A percentile compares a stretch with the other conserved stretches of the same genome.
Evolutionary conservation across 2,888 invertebrate species (phyloP).

Genomic region (Drosophila neotestacea): DNA sequence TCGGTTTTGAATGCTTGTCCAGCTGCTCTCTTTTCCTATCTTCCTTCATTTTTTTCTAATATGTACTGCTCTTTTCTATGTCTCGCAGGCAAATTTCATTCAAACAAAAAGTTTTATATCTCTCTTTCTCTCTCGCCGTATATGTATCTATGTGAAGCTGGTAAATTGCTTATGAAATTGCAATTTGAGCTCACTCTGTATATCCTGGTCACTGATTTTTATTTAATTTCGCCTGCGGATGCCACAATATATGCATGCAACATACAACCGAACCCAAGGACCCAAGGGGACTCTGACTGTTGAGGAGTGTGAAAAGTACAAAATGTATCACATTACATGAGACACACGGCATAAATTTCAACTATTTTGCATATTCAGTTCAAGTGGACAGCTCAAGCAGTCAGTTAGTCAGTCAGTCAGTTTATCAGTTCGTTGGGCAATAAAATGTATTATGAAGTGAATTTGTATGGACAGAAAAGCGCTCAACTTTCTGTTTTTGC

Average conservation of each 20-base stretch:
- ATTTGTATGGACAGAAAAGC: constrained; percentile 43
- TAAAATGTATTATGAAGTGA: constrained; percentile 64
- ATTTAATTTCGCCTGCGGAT: constrained; percentile 73
- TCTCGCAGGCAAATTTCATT: constrained; percentile 62
- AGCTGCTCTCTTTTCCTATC: constrained; percentile 45
- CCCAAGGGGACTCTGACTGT: background rate
- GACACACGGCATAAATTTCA: constrained; percentile 67
- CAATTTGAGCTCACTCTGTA: constrained; percentile 74
- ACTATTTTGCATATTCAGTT: constrained; percentile 69
- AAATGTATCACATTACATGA: constrained; percentile 74
- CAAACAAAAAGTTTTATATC: constrained; percentile 62
- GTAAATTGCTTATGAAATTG: constrained; percentile 84
- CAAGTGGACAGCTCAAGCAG: constrained; percentile 42
- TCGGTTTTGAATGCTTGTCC: constrained; percentile 45
- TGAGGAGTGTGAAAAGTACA: constrained; percentile 29
- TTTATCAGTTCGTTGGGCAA: constrained; percentile 54
- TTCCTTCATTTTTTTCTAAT: too few species aligned
- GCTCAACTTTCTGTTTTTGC: constrained; percentile 52
- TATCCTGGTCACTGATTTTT: constrained; percentile 72
- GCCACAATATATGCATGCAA: constrained; percentile 42
- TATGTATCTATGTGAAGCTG: constrained; percentile 18
- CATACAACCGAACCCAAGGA: background rate
- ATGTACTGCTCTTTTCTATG: constrained; percentile 20
- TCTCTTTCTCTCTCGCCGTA: constrained; percentile 17
- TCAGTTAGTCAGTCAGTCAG: constrained; percentile 23